Evolutionary conservation across 92 coral and sea anemone genomes (phyloP).

Genomic region (Porites rus): DNA sequence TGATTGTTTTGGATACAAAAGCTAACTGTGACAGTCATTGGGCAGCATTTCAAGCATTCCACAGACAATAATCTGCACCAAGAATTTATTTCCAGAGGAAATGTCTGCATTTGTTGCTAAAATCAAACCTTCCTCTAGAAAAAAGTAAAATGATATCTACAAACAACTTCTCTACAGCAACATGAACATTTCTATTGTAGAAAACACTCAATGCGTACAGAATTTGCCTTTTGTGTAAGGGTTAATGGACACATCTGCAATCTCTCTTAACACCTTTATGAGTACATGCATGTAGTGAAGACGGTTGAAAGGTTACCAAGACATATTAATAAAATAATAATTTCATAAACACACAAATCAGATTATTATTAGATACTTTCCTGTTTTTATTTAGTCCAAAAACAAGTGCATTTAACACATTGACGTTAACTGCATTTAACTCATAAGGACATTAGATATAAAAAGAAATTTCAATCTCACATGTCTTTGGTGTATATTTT

Average conservation of each 20-base stretch:
- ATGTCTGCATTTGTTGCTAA: conserved; percentile 4
- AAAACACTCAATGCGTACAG: too few relatives aligned
- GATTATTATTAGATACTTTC: background rate
- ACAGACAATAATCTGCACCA: background rate
- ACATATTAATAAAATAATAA: background rate
- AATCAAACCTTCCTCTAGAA: background rate
- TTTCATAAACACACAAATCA: background rate
- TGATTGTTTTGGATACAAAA: too few relatives aligned
- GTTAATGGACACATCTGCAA: background rate
- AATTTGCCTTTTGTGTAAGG: too few relatives aligned
- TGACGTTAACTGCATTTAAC: background rate
- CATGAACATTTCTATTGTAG: background rate
- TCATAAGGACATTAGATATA: background rate
- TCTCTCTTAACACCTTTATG: conserved; percentile 9
- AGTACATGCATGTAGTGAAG: too few relatives aligned
- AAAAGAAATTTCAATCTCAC: background rate
- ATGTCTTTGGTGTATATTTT: background rate
- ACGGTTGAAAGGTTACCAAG: background rate
- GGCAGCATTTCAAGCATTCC: conserved; percentile 17
- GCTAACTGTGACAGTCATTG: background rate
- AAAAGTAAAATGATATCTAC: background rate
- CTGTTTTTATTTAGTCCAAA: background rate
- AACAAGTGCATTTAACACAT: background rate
- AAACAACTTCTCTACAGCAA: background rate
- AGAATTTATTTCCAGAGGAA: background rate